phyloP scores from a whole-genome alignment of 2,113 vertebrate genomes.

The Hemichromis elongatus region DNA sequence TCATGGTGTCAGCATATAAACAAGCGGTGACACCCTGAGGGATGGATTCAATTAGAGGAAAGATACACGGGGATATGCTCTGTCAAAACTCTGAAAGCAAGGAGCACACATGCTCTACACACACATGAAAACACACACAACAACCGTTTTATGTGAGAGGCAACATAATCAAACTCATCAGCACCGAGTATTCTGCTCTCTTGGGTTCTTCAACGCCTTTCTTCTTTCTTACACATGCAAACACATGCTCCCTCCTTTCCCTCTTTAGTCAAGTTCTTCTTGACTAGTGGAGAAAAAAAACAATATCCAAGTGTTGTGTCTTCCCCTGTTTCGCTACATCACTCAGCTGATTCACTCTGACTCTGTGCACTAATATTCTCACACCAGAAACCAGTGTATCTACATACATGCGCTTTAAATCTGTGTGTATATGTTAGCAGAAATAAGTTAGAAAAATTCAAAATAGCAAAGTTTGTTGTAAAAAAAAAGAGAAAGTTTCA shows the following conservation, averaged over 20 bases:
- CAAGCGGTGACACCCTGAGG: constrained; percentile 49
- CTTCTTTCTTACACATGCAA: neutral
- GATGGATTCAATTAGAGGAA: constrained; percentile 62
- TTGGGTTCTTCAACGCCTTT: neutral
- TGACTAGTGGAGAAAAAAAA: neutral
- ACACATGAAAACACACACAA: neutral
- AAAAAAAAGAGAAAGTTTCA: neutral
- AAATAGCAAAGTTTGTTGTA: constrained; percentile 16
- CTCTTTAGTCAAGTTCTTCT: neutral
- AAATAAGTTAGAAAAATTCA: neutral
- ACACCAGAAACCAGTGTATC: neutral
- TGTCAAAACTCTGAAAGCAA: constrained; percentile 46
- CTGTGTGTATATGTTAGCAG: neutral
- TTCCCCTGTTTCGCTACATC: neutral
- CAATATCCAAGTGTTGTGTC: neutral
- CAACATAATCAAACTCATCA: constrained; percentile 36
- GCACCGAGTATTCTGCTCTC: constrained; percentile 5
- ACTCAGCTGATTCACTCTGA: constrained; percentile 5
- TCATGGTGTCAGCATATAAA: constrained; percentile 57
- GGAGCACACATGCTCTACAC: neutral
- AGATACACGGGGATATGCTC: constrained; percentile 56
- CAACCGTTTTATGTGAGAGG: constrained; percentile 7
- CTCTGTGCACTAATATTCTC: constrained; percentile 30
- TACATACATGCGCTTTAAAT: neutral
- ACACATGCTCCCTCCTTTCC: neutral